phyloP scores from a whole-genome alignment of 2,888 invertebrate species.

The Piscicola geometra region DNA sequence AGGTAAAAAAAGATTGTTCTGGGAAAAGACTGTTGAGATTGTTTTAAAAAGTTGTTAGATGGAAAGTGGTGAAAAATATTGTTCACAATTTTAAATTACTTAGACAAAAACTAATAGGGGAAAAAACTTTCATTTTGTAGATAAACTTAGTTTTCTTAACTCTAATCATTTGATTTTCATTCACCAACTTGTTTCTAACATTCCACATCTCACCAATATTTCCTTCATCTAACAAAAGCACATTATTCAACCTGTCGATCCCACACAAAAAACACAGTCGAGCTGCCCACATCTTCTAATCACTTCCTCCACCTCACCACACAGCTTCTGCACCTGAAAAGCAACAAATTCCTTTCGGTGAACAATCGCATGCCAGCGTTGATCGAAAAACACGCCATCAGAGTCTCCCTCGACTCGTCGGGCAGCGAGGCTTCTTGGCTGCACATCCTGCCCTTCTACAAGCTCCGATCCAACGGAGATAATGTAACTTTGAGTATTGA shows the following conservation, averaged over 20 bases:
- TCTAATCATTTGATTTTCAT: too few species aligned
- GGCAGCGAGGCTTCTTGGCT: slow-evolving; percentile 99
- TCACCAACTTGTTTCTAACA: too few species aligned
- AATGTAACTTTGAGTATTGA: slow-evolving; percentile 76
- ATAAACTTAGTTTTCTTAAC: too few species aligned
- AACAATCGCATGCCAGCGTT: slow-evolving; percentile 93
- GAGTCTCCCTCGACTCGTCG: slow-evolving; percentile 89
- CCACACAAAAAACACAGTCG: slow-evolving; percentile 96
- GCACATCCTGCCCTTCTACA: slow-evolving; percentile 95
- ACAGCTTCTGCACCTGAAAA: slow-evolving; percentile 88
- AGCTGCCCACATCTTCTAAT: slow-evolving; percentile 97
- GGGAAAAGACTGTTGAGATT: too few species aligned
- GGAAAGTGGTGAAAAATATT: too few species aligned
- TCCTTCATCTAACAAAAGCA: slow-evolving; percentile 92
- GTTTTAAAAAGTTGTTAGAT: too few species aligned
- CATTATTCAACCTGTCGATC: slow-evolving; percentile 43
- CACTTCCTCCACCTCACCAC: slow-evolving; percentile 92
- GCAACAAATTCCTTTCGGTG: slow-evolving; percentile 96
- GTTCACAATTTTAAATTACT: too few species aligned
- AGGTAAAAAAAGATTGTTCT: too few species aligned
- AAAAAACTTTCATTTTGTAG: too few species aligned
- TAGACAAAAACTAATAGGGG: too few species aligned
- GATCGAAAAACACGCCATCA: slow-evolving; percentile 96
- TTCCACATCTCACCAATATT: slow-evolving; percentile 98
- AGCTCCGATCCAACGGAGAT: slow-evolving; percentile 84